phyloP scores from a whole-genome alignment of 2,888 invertebrate genomes.

The Eilema griseolum region DNA sequence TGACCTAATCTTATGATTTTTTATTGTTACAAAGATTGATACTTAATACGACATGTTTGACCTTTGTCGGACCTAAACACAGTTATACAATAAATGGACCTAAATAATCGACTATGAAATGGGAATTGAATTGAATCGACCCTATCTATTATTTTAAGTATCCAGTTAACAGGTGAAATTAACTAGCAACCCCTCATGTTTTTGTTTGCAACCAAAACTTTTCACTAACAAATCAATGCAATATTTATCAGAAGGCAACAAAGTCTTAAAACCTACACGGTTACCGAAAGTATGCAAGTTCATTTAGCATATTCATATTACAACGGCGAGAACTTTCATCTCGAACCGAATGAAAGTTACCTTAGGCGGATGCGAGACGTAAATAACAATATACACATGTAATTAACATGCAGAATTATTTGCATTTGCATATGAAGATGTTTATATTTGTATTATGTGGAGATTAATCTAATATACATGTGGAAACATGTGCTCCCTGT shows the following conservation, averaged over 20 bases:
- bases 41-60: no score
- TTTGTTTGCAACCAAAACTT: background rate
- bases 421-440: slow-evolving; percentile 20
- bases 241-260: slow-evolving; percentile 5
- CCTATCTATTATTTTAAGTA: no score
- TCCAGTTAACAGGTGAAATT: no score
- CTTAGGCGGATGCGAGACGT: slow-evolving; percentile 49
- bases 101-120: no score
- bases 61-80: no score
- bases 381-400: slow-evolving; percentile 40
- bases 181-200: background rate
- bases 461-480: background rate
- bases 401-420: slow-evolving; percentile 33
- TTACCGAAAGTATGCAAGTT: slow-evolving; percentile 40
- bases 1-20: no score
- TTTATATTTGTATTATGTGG: background rate
- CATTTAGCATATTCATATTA: slow-evolving; percentile 70
- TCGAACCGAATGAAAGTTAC: slow-evolving; percentile 62
- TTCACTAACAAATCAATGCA: background rate
- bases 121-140: no score
- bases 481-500: background rate
- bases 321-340: slow-evolving; percentile 68
- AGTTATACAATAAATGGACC: no score
- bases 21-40: no score
- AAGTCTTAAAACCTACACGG: background rate